Conservation (phyloP, 2,113 vertebrate genomes). For the Mionectes macconnelli region DNA sequence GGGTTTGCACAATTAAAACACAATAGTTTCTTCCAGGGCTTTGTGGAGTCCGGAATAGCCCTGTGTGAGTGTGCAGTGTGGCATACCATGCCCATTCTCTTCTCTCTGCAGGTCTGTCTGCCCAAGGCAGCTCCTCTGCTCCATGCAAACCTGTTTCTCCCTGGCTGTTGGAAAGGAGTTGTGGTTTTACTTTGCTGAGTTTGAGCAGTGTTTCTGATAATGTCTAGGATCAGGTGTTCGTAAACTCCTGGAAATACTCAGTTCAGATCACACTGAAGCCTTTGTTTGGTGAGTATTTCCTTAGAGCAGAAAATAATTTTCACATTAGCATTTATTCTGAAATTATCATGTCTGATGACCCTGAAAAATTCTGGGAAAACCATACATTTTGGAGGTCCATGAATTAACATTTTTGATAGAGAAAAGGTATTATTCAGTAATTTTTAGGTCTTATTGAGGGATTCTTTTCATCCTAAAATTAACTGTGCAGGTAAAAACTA, state of each 20-base stretch:
- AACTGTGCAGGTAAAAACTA: neutral
- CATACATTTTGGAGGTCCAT: neutral
- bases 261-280: neutral
- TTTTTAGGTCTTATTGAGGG: neutral
- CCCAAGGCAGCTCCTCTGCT: neutral
- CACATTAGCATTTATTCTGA: neutral
- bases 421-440: neutral
- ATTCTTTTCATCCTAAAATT: neutral
- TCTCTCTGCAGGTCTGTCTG: slow-evolving; percentile 27
- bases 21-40: slow-evolving; percentile 60
- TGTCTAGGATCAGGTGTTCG: neutral
- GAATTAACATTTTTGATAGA: neutral
- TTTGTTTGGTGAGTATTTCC: neutral
- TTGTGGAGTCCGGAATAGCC: slow-evolving; percentile 35
- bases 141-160: neutral
- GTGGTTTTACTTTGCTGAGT: neutral
- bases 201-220: neutral
- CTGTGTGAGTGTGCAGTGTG: neutral
- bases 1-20: slow-evolving; percentile 71
- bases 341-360: neutral
- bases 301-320: neutral
- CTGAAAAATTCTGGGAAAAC: neutral
- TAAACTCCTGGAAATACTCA: neutral
- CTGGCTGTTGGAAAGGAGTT: neutral
- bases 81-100: slow-evolving; percentile 2